phyloP scores from a whole-genome alignment of 2,888 invertebrate genomes.

The Gymnocheta viridis region DNA sequence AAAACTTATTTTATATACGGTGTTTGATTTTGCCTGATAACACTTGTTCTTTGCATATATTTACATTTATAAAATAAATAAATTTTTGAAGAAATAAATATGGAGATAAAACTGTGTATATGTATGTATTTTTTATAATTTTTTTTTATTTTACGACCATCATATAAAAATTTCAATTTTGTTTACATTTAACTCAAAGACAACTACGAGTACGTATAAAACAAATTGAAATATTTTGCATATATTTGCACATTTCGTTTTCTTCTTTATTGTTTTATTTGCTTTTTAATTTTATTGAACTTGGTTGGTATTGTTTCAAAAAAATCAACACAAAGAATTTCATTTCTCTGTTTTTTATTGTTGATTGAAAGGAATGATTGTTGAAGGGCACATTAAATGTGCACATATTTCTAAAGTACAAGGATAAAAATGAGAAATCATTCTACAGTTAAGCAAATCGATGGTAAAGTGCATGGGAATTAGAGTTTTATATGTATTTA shows the following conservation, averaged over 20 bases:
- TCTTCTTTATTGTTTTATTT: conserved; percentile 11
- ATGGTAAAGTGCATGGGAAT: too few relatives aligned
- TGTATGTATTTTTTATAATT: neutral
- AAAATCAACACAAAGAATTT: neutral
- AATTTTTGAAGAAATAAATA: neutral
- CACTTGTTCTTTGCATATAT: neutral
- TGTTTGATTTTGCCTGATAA: conserved; percentile 1
- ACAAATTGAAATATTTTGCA: conserved; percentile 26
- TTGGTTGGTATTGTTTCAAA: neutral
- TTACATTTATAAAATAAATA: neutral
- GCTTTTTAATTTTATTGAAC: conserved; percentile 4
- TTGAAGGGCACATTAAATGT: neutral
- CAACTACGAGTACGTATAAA: neutral
- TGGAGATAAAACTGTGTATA: neutral
- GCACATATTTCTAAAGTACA: neutral
- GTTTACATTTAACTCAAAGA: conserved; percentile 33
- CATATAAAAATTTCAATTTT: conserved; percentile 14
- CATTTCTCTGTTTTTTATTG: neutral
- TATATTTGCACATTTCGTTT: conserved; percentile 34
- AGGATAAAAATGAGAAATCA: too few relatives aligned
- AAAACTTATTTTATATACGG: neutral
- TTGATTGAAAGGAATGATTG: conserved; percentile 3
- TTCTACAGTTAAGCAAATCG: too few relatives aligned
- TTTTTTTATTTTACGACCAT: neutral
- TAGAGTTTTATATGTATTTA: too few relatives aligned